Base-by-base conservation (phyloP, 2,797 vertebrate species). In the Syngnathus rostellatus region DNA sequence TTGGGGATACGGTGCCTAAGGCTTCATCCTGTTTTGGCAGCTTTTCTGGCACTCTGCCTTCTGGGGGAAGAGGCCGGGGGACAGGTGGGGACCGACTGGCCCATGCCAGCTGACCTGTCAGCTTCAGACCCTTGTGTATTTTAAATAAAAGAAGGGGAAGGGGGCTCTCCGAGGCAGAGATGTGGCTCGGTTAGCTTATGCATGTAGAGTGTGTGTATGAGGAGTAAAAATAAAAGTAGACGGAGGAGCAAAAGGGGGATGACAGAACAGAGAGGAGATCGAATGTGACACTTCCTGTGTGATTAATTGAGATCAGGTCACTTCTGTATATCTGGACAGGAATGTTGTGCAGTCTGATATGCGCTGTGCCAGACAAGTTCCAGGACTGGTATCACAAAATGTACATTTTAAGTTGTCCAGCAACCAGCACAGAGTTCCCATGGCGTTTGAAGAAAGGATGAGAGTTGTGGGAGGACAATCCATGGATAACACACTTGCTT, bases 301-400 rank as follows among this genome's bases (percentile, higher is more conserved):
- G 92, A 91, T 92, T 96, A 96, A 96, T 94, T 96, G 94, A 93
- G 93, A 96, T 96, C 94, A 94, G 92, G 91, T 93, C 90, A 91
- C 90, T 89, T 89, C 88, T 88, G 87, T 83, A 80, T 89, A 89
- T 90, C 89, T 88, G 90, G 91, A 92, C 89, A 92, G 88, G 92
- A 81, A 80, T 89, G 85, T 77, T 74, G 88, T 92, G 89, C 91
- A 85, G 88, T 90, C 88, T 92, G 89, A 90, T 90, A 51, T 51
- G 19, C 7, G n/a, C 19, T n/a, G 8, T 51, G 50, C 8, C 50
- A 51, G 50, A 21, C 10, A 51, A 8, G 19, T 51, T 51, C n/a
- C 50, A 21, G 50, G n/a, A 51, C 50, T 21, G 50, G 2, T 21
- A 8, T 21, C n/a, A 51, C 19, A 51, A 51, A 51, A 21, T 7